phyloP scores from a whole-genome alignment of 2,888 invertebrate species.

The Geotrupes spiniger region DNA sequence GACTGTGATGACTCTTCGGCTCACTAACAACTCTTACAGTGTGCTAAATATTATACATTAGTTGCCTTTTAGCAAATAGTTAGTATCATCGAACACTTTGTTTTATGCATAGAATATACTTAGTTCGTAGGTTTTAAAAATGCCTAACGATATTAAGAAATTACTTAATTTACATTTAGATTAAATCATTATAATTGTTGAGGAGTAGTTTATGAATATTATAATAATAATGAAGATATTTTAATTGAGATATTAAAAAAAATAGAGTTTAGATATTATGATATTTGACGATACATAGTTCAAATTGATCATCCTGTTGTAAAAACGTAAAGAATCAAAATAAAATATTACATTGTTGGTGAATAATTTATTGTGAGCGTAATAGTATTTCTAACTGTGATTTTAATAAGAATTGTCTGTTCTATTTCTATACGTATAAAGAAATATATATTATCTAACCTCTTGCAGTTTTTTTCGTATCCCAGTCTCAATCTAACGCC shows the following conservation, averaged over 20 bases:
- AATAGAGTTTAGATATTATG: no score
- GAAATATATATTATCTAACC: slow-evolving; percentile 19
- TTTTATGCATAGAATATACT: slow-evolving; percentile 15
- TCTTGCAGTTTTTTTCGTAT: neutral
- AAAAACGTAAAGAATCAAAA: neutral
- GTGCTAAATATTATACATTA: slow-evolving; percentile 21
- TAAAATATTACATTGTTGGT: neutral
- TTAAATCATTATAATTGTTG: no score
- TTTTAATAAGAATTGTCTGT: slow-evolving; percentile 37
- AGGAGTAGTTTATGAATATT: no score
- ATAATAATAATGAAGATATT: no score
- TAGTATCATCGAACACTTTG: slow-evolving; percentile 3
- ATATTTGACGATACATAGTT: no score
- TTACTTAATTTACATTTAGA: no score
- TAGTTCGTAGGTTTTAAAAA: no score
- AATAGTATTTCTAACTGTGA: slow-evolving; percentile 47
- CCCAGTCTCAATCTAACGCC: no score
- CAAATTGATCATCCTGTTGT: no score
- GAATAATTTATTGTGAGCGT: slow-evolving; percentile 18
- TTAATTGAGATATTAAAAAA: no score
- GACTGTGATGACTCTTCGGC: slow-evolving; percentile 36
- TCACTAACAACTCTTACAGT: slow-evolving; percentile 22
- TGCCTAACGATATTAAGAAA: no score
- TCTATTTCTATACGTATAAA: slow-evolving; percentile 38
- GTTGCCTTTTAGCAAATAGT: slow-evolving; percentile 27